These are phyloP conservation scores for Pseudochromis fuscus DNA, from an alignment of 2,797 vertebrate species.

Conservation along the genomic window DNA sequence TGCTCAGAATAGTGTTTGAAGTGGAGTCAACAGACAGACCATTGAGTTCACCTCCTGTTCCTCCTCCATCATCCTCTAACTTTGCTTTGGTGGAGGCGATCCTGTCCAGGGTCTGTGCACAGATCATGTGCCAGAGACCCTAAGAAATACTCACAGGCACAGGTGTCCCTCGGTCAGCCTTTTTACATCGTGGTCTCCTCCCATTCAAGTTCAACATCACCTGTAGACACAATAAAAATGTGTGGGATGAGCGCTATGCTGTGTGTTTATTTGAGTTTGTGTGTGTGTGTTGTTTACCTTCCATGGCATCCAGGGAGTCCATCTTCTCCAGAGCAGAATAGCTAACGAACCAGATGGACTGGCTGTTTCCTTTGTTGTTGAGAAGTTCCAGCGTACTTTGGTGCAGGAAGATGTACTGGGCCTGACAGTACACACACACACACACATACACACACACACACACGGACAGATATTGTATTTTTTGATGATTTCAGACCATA, in stretches of 20 bases:
- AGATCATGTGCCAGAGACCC: constrained; percentile 25
- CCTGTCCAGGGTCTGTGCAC: constrained; percentile 29
- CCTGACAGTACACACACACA: constrained; percentile 82
- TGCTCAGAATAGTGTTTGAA: constrained; percentile 44
- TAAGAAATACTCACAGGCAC: constrained; percentile 2
- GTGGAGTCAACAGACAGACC: constrained; percentile 37
- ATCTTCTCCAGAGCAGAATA: constrained; percentile 98
- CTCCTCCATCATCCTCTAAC: constrained; percentile 13
- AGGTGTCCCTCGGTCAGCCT: constrained; percentile 16
- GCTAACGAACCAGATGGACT: constrained; percentile 96
- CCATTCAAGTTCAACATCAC: constrained; percentile 98
- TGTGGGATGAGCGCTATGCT: constrained; percentile 14
- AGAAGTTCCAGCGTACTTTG: constrained; percentile 96
- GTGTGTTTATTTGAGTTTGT: not conserved
- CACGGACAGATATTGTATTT: constrained; percentile 3
- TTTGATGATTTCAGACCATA: constrained; percentile 19
- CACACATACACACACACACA: constrained; percentile 9
- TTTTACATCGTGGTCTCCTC: constrained; percentile 98
- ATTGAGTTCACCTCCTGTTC: constrained; percentile 35
- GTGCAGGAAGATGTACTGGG: constrained; percentile 98
- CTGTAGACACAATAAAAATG: constrained; percentile 75
- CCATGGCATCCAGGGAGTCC: constrained; percentile 99
- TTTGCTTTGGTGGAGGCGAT: not conserved
- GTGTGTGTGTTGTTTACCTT: constrained; percentile 86
- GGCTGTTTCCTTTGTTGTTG: constrained; percentile 92